Conservation (phyloP, 2,888 invertebrate genomes). For the Dynastes grantii region DNA sequence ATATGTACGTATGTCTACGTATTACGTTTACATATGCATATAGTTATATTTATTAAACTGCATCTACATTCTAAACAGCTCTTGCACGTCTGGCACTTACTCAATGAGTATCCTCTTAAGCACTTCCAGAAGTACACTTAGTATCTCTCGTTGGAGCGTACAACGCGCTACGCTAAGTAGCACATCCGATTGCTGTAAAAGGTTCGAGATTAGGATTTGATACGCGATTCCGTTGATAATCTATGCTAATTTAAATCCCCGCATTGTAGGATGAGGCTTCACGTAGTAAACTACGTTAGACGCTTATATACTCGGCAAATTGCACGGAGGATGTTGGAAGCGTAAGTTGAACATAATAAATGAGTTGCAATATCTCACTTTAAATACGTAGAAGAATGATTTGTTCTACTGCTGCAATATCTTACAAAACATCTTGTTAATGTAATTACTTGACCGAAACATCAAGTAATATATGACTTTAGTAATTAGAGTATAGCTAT, state of each 20-base stretch:
- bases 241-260: slow-evolving; percentile 32
- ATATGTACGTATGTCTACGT: neutral
- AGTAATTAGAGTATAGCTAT: too few relatives aligned
- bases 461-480: too few relatives aligned
- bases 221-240: slow-evolving; percentile 28
- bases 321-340: slow-evolving; percentile 1
- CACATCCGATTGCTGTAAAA: slow-evolving; percentile 27
- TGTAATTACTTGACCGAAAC: too few relatives aligned
- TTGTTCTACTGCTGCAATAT: too few relatives aligned
- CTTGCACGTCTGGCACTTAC: slow-evolving; percentile 30
- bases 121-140: slow-evolving; percentile 32
- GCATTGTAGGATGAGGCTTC: slow-evolving; percentile 18
- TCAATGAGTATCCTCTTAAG: slow-evolving; percentile 35
- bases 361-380: neutral
- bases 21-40: slow-evolving; percentile 13
- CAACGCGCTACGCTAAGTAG: slow-evolving; percentile 8
- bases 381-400: neutral
- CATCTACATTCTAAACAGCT: slow-evolving; percentile 31
- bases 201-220: slow-evolving; percentile 29
- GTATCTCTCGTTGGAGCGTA: slow-evolving; percentile 5
- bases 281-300: neutral
- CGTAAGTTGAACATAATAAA: slow-evolving; percentile 14
- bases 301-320: too few relatives aligned
- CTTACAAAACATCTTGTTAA: too few relatives aligned
- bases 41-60: slow-evolving; percentile 32